These are phyloP conservation scores for Ditula angustiorana DNA, from an alignment of 2,888 invertebrate genomes.

Conservation along the genomic window DNA sequence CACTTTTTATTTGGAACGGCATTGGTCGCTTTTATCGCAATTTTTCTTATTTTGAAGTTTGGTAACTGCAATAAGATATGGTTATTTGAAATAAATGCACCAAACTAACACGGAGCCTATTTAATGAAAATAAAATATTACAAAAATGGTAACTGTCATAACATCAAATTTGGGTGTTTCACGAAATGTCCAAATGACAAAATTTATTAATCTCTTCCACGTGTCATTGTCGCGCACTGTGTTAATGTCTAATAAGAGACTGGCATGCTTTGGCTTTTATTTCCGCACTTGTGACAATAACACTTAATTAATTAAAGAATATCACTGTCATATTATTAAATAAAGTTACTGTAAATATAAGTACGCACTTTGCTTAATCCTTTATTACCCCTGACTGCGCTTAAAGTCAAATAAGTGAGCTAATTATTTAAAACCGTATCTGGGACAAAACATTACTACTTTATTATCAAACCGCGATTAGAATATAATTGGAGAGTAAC, in stretches of 20 bases:
- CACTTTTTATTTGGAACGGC: too few species aligned
- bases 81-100: too few species aligned
- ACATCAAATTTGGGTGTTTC: not conserved
- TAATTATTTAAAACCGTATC: too few species aligned
- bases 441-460: too few species aligned
- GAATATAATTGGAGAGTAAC: too few species aligned
- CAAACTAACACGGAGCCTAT: too few species aligned
- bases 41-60: too few species aligned
- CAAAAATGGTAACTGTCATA: not conserved
- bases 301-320: not conserved
- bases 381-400: not conserved
- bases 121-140: not conserved
- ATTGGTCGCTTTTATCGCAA: too few species aligned
- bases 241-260: not conserved
- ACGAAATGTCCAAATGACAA: not conserved
- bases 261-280: conserved; percentile 12
- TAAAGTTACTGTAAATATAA: not conserved
- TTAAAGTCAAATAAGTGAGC: not conserved
- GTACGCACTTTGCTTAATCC: not conserved
- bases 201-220: not conserved
- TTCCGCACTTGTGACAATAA: conserved; percentile 1
- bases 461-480: too few species aligned
- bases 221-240: not conserved
- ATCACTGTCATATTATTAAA: not conserved
- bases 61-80: too few species aligned